Evolutionary conservation across 2,113 vertebrate species (phyloP), one percentile per base, ranked within the genome.

Genomic region (Asarcornis scutulata): DNA sequence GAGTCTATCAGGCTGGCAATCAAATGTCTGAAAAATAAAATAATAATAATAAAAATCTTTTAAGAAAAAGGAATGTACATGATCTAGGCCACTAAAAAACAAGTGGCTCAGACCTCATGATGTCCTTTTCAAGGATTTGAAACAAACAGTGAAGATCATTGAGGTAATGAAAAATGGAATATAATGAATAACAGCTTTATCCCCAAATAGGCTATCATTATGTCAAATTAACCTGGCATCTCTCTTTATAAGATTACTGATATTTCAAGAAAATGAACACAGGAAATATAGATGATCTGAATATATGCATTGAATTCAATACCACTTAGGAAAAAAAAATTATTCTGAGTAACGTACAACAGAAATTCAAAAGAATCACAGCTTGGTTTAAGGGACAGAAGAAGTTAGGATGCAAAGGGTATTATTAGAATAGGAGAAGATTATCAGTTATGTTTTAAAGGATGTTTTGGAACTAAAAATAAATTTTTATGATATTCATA

Each of bases 21-120:
- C 77, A 88, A 79, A 56, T 48, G 16, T 53, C 60, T 88, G 69
- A 52, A 94, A 94, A 91, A 80, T n/a, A 64, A 83, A 62, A 60
- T 48, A 62, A 3, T 27, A 17, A 5, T 48, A 58, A 74, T 78
- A 40, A 40, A 40, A 40, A 68, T 74, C 7, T 56, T 86, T 59
- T 27, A 71, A 83, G 42, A 26, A 75, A 56, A 86, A 82, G 3
- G 11, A 52, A 23, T 17, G 31, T 34, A 73, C 3, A 4, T 40
- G 31, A 83, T 50, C 36, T 17, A 74, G 52, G 20, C 32, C 44
- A 52, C 23, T 48, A 34, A 80, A 85, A 90, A 90, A 32, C 11
- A 95, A 75, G 44, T 9, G 6, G 13, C 23, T 75, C n/a, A 73
- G 62, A 79, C 52, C 32, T 89, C 69, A 44, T n/a, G 53, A 89